These are phyloP conservation scores for Eupithecia insigniata DNA, from an alignment of 2,888 invertebrate genomes.

Conservation along the genomic window DNA sequence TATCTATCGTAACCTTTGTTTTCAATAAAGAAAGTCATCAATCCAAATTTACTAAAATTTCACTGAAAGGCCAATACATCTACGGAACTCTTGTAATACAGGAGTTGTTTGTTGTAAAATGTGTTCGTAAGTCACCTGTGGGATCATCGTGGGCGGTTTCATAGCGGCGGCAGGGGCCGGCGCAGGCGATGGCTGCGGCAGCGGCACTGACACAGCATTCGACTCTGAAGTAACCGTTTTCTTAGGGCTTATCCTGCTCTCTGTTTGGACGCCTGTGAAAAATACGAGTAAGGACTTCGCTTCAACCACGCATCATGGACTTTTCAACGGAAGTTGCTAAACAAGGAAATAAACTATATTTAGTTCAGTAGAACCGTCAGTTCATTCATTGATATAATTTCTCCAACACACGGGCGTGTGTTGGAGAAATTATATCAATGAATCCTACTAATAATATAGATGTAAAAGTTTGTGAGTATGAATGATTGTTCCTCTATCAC, in stretches of 20 bases:
- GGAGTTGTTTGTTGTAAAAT: neutral
- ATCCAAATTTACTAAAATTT: neutral
- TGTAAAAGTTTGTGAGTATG: too few relatives aligned
- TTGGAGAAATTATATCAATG: too few relatives aligned
- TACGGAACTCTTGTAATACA: neutral
- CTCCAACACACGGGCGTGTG: too few relatives aligned
- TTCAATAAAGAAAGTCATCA: neutral
- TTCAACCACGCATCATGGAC: neutral
- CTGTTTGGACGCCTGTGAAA: slow-evolving; percentile 2
- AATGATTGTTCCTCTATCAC: too few relatives aligned
- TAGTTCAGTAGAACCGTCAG: too few relatives aligned
- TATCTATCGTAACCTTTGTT: neutral
- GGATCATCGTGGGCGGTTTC: slow-evolving; percentile 49
- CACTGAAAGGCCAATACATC: neutral
- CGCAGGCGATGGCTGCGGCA: slow-evolving; percentile 55
- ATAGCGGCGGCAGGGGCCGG: slow-evolving; percentile 47
- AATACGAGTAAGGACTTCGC: neutral
- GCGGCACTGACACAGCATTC: neutral
- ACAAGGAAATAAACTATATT: neutral
- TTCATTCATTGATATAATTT: too few relatives aligned
- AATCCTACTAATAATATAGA: too few relatives aligned
- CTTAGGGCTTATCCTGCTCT: slow-evolving; percentile 47
- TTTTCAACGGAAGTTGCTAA: neutral
- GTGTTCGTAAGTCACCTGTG: slow-evolving; percentile 57
- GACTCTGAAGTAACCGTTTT: slow-evolving; percentile 46